These are phyloP conservation scores for Popillia japonica DNA, from an alignment of 1,140 invertebrate genomes.

Conservation along the genomic window DNA sequence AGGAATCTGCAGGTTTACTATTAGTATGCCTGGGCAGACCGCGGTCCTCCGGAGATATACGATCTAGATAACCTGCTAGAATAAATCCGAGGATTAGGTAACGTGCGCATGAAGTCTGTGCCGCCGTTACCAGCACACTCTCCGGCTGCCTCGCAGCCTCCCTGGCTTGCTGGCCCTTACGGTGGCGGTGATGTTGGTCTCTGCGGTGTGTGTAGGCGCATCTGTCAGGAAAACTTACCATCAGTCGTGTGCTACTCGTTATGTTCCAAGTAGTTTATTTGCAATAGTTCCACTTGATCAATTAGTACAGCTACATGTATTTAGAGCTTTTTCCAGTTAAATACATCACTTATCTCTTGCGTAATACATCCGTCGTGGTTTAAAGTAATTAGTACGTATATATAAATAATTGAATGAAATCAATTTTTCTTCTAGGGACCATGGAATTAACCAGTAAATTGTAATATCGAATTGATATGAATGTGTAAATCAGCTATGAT, in stretches of 20 bases:
- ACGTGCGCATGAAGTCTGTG: constrained; percentile 52
- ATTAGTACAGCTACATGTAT: too few relatives aligned
- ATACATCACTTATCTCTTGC: too few relatives aligned
- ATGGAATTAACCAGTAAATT: too few relatives aligned
- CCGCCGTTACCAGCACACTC: background rate
- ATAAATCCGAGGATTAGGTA: constrained; percentile 60
- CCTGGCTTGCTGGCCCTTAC: background rate
- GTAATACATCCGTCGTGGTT: too few relatives aligned
- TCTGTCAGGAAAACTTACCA: constrained; percentile 19
- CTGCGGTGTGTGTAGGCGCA: constrained; percentile 18
- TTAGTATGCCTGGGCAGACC: constrained; percentile 59
- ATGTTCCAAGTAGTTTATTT: too few relatives aligned
- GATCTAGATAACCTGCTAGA: constrained; percentile 59
- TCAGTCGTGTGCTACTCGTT: background rate
- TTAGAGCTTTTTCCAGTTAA: too few relatives aligned
- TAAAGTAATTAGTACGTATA: too few relatives aligned
- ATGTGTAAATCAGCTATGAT: too few relatives aligned
- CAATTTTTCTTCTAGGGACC: too few relatives aligned
- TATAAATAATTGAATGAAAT: too few relatives aligned
- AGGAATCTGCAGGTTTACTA: constrained; percentile 59
- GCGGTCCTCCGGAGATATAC: constrained; percentile 59
- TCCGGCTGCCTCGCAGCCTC: background rate
- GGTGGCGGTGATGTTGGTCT: background rate
- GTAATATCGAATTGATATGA: too few relatives aligned
- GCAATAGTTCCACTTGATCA: too few relatives aligned